Evolutionary conservation across 2,113 vertebrate species (phyloP), one percentile per base, ranked within the genome.

Genomic region (Orcinus orca): DNA sequence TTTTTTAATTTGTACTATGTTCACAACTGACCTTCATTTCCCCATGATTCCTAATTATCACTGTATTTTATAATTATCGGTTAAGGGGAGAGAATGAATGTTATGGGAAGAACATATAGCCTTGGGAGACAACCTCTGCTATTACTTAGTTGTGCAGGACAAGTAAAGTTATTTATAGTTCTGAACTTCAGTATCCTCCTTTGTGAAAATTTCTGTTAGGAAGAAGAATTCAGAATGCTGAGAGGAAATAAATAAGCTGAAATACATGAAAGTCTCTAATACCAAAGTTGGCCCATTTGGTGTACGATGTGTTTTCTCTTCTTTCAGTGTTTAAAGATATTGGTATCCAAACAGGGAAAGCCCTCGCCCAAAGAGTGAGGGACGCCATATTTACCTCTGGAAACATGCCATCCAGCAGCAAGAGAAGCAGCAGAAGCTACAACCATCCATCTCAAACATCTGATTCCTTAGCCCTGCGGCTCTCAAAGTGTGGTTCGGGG

Each of bases 381-480:
- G 74, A 21, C 1, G 23, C 23, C 0, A 0, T 44, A 31, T 74
- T 68, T 62, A 62, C 33, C 50, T 70, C 25, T 67, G n/a, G 18
- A 9, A 65, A 18, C 6, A 3, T 44, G 17, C 47, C 31, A 82
- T 17, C 8, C 25, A 20, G 15, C 11, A 65, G 21, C 7, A 23
- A 21, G 55, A 58, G 11, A 26, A 33, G 8, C 2, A 84, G 8
- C 8, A 67, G 13, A 17, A 74, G 10, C 14, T 65, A 44, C 0
- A 33, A 23, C 6, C 33, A 36, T 15, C 58, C 58, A 23, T 60
- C 18, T 3, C 33, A 60, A 55, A 3, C 4, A 36, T 53, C 6
- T 87, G 4, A 83, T 90, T 58, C 1, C 4, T 70, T n/a, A 50
- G 23, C 1, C 4, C 8, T 67, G 3, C 1, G 0, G 2, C 29